Evolutionary conservation across 1,140 invertebrate genomes (phyloP), one percentile per base, ranked within the genome.

Genomic region (Himalopsyche phryganea): DNA sequence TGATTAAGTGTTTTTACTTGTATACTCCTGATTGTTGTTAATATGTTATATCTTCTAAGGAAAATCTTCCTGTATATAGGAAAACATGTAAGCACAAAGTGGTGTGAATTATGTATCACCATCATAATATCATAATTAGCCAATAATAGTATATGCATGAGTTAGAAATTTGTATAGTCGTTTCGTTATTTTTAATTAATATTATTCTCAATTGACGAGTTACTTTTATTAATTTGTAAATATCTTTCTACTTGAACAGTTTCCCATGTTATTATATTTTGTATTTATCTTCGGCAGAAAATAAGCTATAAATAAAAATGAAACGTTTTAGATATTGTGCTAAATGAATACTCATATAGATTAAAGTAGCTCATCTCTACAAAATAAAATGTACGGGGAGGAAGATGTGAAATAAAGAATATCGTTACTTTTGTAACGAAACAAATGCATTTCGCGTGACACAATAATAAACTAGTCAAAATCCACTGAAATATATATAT

Each of bases 381-480:
- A 45, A 28, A 28, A 9, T 28, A 28, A 28, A 5, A 3, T 28
- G 9, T 28, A 28, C 23, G 9, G 9, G n/a, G 23, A 28, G 23
- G 3, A 28, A 28, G 23, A 5, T 28, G 36, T 51, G 11, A 42
- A 51, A 11, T 13, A 15, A 42, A 10, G 40, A 15, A 41, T 23
- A 11, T 46, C 42, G 17, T 46, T 46, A 55, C 52, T 55, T 47
- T 47, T 55, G 44, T 55, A 55, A 55, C 19, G 52, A 47, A 9
- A 28, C 23, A 28, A 28, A 28, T 28, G 35, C 17, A 23, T 36
- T 38, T 55, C 42, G 47, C 38, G 48, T 47, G 48, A 63, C 57
- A 63, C 61, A 63, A 63, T 63, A 63, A 58, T 58, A 14, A 51
- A 57, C 46, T 60, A 60, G 58, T 49, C 56, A 56, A 32, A 63